phyloP scores from a whole-genome alignment of 1,140 invertebrate species.

The Akabosia matsudoensis region DNA sequence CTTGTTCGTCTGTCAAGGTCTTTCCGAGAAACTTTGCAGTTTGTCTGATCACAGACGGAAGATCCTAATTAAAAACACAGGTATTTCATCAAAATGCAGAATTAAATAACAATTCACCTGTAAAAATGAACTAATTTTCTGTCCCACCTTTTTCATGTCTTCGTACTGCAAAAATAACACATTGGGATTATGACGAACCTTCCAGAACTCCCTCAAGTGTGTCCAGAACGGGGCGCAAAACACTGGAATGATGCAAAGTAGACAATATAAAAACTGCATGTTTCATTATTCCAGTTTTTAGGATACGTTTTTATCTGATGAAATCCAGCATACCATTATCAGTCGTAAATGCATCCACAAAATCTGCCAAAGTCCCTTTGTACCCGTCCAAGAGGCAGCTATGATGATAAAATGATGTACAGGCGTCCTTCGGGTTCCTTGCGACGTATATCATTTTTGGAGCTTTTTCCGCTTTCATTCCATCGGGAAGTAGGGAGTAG shows the following conservation, averaged over 20 bases:
- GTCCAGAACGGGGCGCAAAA: slow-evolving; percentile 68
- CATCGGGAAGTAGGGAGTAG: slow-evolving; percentile 61
- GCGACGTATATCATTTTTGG: slow-evolving; percentile 39
- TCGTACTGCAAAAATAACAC: slow-evolving; percentile 79
- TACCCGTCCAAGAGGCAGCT: slow-evolving; percentile 30
- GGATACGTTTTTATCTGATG: not conserved
- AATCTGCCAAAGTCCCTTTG: slow-evolving; percentile 33
- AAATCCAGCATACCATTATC: slow-evolving; percentile 24
- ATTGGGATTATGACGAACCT: slow-evolving; percentile 67
- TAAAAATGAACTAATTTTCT: slow-evolving; percentile 30
- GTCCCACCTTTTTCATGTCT: slow-evolving; percentile 68
- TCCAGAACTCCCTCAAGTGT: slow-evolving; percentile 70
- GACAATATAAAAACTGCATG: not conserved
- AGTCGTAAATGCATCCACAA: slow-evolving; percentile 27
- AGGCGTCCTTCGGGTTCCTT: slow-evolving; percentile 46
- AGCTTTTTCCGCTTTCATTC: slow-evolving; percentile 2
- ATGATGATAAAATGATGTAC: slow-evolving; percentile 46
- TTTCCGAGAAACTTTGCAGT: slow-evolving; percentile 33
- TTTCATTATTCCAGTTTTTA: not conserved
- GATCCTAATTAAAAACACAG: too few species aligned
- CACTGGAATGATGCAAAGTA: slow-evolving; percentile 48
- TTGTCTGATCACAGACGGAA: slow-evolving; percentile 6
- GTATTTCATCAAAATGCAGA: too few species aligned
- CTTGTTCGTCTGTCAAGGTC: slow-evolving; percentile 24
- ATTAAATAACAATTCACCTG: too few species aligned